Evolutionary conservation across 2,797 vertebrate genomes (phyloP).

Genomic region (Brotula barbata): DNA sequence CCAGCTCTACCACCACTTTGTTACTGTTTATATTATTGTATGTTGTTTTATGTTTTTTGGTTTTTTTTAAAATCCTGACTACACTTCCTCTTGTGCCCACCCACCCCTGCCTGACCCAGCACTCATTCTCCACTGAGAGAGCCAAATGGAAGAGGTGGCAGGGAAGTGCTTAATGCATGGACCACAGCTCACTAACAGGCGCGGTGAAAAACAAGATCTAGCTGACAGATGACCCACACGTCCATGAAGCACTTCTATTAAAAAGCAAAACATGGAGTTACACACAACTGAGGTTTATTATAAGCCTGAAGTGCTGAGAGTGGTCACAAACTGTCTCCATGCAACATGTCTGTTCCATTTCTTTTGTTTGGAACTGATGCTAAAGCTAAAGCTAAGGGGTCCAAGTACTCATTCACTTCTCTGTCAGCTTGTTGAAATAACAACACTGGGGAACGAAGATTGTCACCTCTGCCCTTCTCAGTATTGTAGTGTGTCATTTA

Average conservation of each 20-base stretch:
- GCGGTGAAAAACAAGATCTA: slow-evolving; percentile 19
- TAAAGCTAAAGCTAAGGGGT: slow-evolving; percentile 5
- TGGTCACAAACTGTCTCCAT: slow-evolving; percentile 31
- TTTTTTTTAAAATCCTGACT: slow-evolving; percentile 44
- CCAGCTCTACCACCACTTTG: slow-evolving; percentile 74
- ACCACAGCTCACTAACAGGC: slow-evolving; percentile 30
- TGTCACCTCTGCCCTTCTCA: slow-evolving; percentile 61
- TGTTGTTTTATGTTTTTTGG: slow-evolving; percentile 49
- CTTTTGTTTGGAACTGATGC: slow-evolving; percentile 17
- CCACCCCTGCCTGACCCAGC: slow-evolving; percentile 45
- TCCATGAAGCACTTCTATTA: slow-evolving; percentile 61
- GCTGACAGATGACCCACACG: slow-evolving; percentile 46
- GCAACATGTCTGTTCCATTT: slow-evolving; percentile 20
- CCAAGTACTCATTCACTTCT: slow-evolving; percentile 67
- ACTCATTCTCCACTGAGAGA: slow-evolving; percentile 50
- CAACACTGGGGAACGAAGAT: slow-evolving; percentile 67
- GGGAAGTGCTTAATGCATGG: slow-evolving; percentile 67
- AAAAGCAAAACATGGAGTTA: slow-evolving; percentile 17
- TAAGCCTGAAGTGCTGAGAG: slow-evolving; percentile 55
- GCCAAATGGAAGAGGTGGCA: slow-evolving; percentile 63
- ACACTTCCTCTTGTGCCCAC: slow-evolving; percentile 27
- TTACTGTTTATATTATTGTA: slow-evolving; percentile 72
- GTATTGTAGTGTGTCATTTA: slow-evolving; percentile 77
- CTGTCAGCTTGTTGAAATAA: slow-evolving; percentile 62
- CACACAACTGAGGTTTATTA: slow-evolving; percentile 12